These are phyloP conservation scores for Emydoidea blandingii DNA, from an alignment of 2,797 vertebrate species.

Conservation along the genomic window DNA sequence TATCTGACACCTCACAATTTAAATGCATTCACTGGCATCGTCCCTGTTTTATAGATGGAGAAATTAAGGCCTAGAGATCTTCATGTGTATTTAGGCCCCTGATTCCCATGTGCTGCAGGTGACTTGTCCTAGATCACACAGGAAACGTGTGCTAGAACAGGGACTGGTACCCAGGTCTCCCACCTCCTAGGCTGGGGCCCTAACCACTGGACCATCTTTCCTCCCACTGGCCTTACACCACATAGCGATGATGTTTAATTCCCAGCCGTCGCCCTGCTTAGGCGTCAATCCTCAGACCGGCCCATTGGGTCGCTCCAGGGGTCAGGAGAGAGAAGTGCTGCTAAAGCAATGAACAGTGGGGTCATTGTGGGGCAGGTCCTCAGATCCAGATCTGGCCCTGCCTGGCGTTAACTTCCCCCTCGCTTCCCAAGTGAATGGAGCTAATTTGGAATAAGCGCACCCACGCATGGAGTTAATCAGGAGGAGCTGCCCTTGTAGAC, in stretches of 20 bases:
- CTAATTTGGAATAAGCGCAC: background rate
- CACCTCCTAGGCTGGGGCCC: too few relatives aligned
- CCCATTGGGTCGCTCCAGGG: too few relatives aligned
- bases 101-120: background rate
- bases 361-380: too few relatives aligned
- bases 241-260: too few relatives aligned
- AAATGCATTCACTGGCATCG: background rate
- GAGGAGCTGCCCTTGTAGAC: background rate
- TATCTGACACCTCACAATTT: too few relatives aligned
- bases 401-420: background rate
- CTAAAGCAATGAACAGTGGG: too few relatives aligned
- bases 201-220: background rate
- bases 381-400: background rate
- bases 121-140: background rate
- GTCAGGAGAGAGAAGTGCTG: too few relatives aligned
- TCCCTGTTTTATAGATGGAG: background rate
- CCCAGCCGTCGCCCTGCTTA: too few relatives aligned
- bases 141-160: background rate
- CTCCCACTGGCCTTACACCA: too few relatives aligned
- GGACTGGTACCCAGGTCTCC: background rate
- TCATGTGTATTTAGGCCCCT: background rate
- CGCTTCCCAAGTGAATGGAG: background rate
- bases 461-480: background rate
- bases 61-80: background rate
- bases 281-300: too few relatives aligned